These are phyloP conservation scores for Petrocephalus schoutedeni DNA, from an alignment of 2,797 vertebrate species.

Conservation along the genomic window DNA sequence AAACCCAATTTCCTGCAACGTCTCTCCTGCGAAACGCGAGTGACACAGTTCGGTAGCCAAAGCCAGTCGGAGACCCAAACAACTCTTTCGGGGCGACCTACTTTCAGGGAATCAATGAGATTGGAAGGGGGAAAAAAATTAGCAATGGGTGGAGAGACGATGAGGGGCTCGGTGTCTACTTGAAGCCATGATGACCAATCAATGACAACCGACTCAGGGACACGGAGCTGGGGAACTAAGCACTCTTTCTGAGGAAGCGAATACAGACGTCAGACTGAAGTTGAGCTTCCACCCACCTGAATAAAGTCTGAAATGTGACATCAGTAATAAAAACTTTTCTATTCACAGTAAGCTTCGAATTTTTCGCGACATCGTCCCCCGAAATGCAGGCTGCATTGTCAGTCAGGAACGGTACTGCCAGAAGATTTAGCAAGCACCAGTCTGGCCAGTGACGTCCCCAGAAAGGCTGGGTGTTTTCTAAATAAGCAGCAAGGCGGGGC, in stretches of 20 bases:
- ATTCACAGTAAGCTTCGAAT: not conserved
- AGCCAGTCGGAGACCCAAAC: slow-evolving; percentile 20
- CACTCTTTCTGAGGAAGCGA: not conserved
- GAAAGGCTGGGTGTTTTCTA: not conserved
- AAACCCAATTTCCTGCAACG: slow-evolving; percentile 18
- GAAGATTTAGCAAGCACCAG: not conserved
- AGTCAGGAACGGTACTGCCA: not conserved
- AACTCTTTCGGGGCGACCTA: slow-evolving; percentile 31
- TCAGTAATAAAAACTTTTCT: not conserved
- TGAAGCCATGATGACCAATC: not conserved
- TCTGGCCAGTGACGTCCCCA: not conserved
- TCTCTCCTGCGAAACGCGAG: slow-evolving; percentile 6
- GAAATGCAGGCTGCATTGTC: not conserved
- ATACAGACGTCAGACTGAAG: not conserved
- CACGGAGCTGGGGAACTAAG: not conserved
- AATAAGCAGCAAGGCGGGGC: not conserved
- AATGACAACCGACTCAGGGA: not conserved
- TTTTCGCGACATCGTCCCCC: not conserved
- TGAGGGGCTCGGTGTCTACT: slow-evolving; percentile 2
- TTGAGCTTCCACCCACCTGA: not conserved
- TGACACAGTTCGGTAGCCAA: slow-evolving; percentile 22
- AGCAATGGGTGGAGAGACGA: not conserved
- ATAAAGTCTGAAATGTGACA: not conserved
- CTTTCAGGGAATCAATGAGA: slow-evolving; percentile 25
- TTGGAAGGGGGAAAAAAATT: not conserved